A percentile compares a stretch with the other conserved stretches of the same genome.
phyloP scores from a whole-genome alignment of 2,113 vertebrate species.

The Calcarius ornatus region DNA sequence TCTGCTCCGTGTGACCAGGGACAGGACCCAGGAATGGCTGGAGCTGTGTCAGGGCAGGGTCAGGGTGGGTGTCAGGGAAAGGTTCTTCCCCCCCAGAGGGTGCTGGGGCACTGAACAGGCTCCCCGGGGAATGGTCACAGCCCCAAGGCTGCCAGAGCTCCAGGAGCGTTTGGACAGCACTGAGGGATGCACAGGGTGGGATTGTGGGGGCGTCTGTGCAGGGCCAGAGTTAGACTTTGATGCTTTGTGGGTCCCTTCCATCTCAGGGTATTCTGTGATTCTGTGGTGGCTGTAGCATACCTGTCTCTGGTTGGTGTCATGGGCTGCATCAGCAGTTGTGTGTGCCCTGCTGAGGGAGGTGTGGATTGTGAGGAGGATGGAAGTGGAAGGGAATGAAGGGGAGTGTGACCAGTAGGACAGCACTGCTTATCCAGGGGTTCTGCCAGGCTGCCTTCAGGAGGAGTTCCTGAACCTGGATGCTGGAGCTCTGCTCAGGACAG shows the following conservation, averaged over 20 bases:
- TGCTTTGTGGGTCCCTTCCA: background rate
- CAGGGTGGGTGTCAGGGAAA: too few species aligned
- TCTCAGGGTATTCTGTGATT: background rate
- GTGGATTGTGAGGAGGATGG: background rate
- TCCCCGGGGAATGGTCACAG: background rate
- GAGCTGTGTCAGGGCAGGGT: too few species aligned
- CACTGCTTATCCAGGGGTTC: background rate
- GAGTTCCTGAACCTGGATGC: background rate
- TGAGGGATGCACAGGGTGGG: background rate
- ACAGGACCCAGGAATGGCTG: background rate
- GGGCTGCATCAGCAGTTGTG: background rate
- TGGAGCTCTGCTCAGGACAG: background rate
- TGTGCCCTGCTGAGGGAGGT: background rate
- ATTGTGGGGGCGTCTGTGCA: background rate
- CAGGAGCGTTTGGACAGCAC: rapidly evolving
- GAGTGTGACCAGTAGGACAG: background rate
- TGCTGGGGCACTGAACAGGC: background rate
- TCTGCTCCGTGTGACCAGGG: background rate
- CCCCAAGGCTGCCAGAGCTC: background rate
- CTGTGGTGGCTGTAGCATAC: background rate
- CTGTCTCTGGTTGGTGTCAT: background rate
- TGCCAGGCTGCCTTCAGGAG: background rate
- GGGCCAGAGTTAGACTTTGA: background rate
- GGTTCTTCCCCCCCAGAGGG: background rate
- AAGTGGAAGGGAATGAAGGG: background rate